Base-by-base conservation (phyloP, 2,113 vertebrate genomes). In the Cebus imitator region DNA sequence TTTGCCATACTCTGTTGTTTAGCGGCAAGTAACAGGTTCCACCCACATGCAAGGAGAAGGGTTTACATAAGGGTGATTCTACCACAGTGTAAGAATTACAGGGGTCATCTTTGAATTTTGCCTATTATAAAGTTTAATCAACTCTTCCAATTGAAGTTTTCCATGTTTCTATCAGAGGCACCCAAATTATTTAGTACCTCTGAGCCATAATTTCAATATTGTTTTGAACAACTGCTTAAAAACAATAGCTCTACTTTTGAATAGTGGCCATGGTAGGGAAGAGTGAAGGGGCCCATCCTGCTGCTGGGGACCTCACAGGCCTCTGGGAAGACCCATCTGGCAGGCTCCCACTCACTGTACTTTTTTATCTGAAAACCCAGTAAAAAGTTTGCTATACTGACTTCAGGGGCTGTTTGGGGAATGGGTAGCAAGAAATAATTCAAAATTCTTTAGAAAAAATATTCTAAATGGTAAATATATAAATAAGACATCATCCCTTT, bases 91-190 rank as follows among this genome's bases (percentile, higher is more conserved):
- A 27, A 8, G 25, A 61, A 58, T 78, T 83, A 84, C 6, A 78
- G 16, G 73, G 48, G 12, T 57, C 20, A 43, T 75, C 79, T 66
- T 95, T 86, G 37, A 92, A 87, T 58, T 87, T 86, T 86, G 8
- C 30, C 17, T 37, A 70, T 80, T 45, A 43, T 70, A 83, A 94
- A 84, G 43, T 87, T 95, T 58, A 80, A 84, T 50, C 13, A 92
- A 79, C 3, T 61, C 91, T 97, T 91, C 50, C 43, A 79, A 48
- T 61, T 40, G n/a, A 86, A 83, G 20, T 79, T 93, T 96, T 95
- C 90, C 16, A 89, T 75, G 21, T 91, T 91, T 86, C 14, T 86
- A 76, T 93, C 37, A 72, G n/a, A 75, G 64, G 66, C 27, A 50
- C 30, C 6, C 20, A 83, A 93, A 93, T 35, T 30, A 87, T 91